phyloP scores from a whole-genome alignment of 2,888 invertebrate species.

The Patella pellucida region DNA sequence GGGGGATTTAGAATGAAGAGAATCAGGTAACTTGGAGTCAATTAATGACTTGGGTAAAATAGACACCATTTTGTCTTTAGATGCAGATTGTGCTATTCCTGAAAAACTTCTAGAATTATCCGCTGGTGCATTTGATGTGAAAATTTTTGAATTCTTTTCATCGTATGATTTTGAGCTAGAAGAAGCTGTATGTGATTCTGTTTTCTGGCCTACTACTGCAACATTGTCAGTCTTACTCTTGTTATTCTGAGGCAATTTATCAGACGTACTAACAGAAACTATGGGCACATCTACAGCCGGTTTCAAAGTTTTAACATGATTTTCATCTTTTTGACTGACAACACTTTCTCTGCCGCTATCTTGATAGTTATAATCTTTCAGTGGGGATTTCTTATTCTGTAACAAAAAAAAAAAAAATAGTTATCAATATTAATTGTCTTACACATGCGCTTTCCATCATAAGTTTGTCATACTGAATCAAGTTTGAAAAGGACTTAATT shows the following conservation, averaged over 20 bases:
- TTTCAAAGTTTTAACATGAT: background rate
- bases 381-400: background rate
- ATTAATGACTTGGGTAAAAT: background rate
- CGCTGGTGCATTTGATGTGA: background rate
- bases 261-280: background rate
- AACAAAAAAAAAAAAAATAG: too few species aligned
- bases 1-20: background rate
- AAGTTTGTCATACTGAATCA: too few species aligned
- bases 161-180: background rate
- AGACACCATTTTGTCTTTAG: too few species aligned
- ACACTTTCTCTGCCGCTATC: background rate
- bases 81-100: too few species aligned
- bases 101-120: too few species aligned
- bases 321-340: background rate
- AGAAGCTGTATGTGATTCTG: background rate
- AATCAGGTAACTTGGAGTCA: background rate
- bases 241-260: slow-evolving; percentile 10
- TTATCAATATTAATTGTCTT: too few species aligned
- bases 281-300: background rate
- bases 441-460: too few species aligned
- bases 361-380: slow-evolving; percentile 23
- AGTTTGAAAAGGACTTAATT: too few species aligned
- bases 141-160: slow-evolving; percentile 13
- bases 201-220: background rate
- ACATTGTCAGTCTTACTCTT: background rate